Evolutionary conservation across 2,113 vertebrate genomes (phyloP), one percentile per base, ranked within the genome.

Genomic region (Morphnarchus princeps): DNA sequence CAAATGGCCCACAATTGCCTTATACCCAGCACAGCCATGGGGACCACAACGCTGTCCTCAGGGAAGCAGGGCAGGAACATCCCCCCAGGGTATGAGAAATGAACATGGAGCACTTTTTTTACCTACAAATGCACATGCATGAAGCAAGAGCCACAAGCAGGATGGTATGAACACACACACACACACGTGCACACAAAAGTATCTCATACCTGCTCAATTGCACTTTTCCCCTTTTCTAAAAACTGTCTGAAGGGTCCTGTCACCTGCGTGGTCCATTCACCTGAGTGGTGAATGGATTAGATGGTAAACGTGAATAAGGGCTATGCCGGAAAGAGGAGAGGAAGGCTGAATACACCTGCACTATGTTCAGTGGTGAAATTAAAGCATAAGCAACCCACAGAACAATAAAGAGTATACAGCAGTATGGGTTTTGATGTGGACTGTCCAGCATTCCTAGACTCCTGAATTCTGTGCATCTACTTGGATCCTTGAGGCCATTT

Each of bases 61-160:
- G 29, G 36, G 28, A 43, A 69, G 12, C 1, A 1, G 34, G 43
- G 34, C 34, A 58, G 25, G 21, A 84, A 28, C 6, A 7, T 69
- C 13, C 19, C 6, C 3, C 5, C 11, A 55, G 7, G 4, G 11
- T 62, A 13, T 36, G 5, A 79, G 36, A 86, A 62, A 65, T 9
- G 6, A 76, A 20, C 12, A 17, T 1, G 0, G 6, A 58, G 2
- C 3, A 5, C 13, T 19, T 16, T 58, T 78, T 61, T 54, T 66
- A 29, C 3, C 14, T 47, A 50, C 5, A 62, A 90, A 70, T 50
- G 8, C 6, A 38, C 52, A 32, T 14, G 9, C 7, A 28, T 16
- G 11, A 71, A 82, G 14, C 14, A 76, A 76, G 32, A 63, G 5
- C 10, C 43, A 4, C 47, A 67, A 31, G 8, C 4, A 34, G 29